These are phyloP conservation scores for Proterorhinus semilunaris DNA, from an alignment of 2,113 vertebrate species.

Conservation along the genomic window DNA sequence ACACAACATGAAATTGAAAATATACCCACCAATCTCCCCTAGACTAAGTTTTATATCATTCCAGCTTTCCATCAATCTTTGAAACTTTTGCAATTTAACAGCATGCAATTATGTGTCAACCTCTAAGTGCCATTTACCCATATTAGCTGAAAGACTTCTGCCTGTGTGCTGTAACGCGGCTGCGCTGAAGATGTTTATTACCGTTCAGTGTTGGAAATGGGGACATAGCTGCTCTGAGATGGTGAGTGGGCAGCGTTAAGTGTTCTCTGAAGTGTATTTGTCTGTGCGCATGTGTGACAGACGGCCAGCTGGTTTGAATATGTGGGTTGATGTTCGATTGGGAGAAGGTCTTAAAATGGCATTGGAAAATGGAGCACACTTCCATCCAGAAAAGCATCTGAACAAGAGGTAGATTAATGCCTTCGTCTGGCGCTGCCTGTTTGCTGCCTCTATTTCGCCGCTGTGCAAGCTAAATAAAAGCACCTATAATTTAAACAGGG, in stretches of 20 bases:
- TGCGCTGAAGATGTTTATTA: slow-evolving; percentile 20
- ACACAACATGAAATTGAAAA: neutral
- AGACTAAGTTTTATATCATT: neutral
- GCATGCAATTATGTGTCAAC: neutral
- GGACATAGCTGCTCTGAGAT: slow-evolving; percentile 51
- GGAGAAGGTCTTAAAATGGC: slow-evolving; percentile 57
- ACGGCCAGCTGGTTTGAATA: slow-evolving; percentile 50
- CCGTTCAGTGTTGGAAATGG: slow-evolving; percentile 38
- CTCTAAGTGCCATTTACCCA: slow-evolving; percentile 1
- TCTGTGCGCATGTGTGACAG: slow-evolving; percentile 21
- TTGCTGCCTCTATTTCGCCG: neutral
- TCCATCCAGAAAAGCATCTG: slow-evolving; percentile 36
- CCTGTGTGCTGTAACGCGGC: slow-evolving; percentile 24
- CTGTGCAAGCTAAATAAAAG: neutral
- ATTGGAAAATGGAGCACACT: slow-evolving; percentile 44
- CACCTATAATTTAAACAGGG: neutral
- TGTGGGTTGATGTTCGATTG: slow-evolving; percentile 57
- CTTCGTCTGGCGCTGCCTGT: neutral
- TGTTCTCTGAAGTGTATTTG: slow-evolving; percentile 38
- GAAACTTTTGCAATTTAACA: slow-evolving; percentile 5
- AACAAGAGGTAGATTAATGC: slow-evolving; percentile 16
- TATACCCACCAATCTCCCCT: neutral
- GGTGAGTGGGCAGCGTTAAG: slow-evolving; percentile 55
- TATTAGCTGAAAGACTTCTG: slow-evolving; percentile 19
- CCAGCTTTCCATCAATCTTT: neutral